phyloP scores from a whole-genome alignment of 1,140 invertebrate species.

The Aporrectodea caliginosa region DNA sequence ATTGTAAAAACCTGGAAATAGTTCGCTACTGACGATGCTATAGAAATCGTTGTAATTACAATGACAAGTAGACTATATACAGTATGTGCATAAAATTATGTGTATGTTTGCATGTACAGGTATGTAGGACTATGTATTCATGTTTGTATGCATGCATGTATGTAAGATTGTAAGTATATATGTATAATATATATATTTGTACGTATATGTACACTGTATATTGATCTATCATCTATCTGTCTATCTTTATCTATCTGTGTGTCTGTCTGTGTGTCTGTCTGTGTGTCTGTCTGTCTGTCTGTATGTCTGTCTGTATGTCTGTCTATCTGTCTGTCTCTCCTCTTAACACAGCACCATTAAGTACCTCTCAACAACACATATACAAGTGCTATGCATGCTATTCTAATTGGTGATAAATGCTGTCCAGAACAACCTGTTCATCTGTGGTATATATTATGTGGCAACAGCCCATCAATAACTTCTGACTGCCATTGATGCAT shows the following conservation, averaged over 20 bases:
- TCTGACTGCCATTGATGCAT: no score
- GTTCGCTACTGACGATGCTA: background rate
- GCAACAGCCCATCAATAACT: no score
- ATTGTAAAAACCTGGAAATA: background rate
- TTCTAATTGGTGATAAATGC: no score
- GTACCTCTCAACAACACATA: no score
- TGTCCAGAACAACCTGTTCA: no score
- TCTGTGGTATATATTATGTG: no score
- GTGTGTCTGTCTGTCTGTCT: no score
- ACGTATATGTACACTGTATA: background rate
- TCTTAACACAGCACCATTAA: no score
- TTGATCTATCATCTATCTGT: background rate
- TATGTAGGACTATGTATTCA: background rate
- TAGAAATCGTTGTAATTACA: background rate
- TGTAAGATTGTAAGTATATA: background rate
- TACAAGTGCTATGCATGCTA: no score
- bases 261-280: background rate
- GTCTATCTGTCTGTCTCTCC: no score
- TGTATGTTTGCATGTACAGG: background rate
- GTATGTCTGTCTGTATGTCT: no score
- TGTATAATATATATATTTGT: no score
- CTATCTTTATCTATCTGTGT: background rate
- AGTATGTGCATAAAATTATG: background rate
- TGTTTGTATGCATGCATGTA: background rate
- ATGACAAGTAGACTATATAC: background rate